A percentile compares a stretch with the other conserved stretches of the same genome.
These are phyloP conservation scores for Sylvietta virens DNA, from an alignment of 2,113 vertebrate genomes.

Conservation along the genomic window DNA sequence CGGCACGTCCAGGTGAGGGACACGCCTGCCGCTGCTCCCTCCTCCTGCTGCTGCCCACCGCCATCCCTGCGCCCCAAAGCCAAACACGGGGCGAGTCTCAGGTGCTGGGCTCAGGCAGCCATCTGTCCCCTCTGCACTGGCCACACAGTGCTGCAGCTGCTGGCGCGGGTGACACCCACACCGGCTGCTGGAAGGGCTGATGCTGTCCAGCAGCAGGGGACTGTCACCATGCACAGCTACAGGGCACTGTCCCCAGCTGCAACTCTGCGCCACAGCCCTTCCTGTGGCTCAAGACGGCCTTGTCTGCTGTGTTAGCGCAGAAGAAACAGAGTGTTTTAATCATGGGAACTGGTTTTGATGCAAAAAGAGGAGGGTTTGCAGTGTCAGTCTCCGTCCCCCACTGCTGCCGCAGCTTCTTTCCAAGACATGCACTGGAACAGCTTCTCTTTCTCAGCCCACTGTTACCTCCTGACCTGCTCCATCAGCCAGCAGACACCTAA, in stretches of 20 bases:
- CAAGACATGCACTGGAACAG: accelerated
- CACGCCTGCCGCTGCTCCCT: accelerated
- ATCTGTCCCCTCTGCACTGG: not conserved
- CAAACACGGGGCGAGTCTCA: accelerated
- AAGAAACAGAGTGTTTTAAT: not conserved
- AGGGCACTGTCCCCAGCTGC: not conserved
- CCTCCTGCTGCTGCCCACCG: not conserved
- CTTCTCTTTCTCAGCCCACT: not conserved
- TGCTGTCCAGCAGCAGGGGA: slow-evolving; percentile 27
- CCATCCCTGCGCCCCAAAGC: not conserved
- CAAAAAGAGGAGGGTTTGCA: not conserved
- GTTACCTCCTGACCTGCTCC: not conserved
- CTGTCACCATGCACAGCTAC: not conserved
- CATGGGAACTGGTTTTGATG: accelerated
- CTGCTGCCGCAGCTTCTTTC: not conserved
- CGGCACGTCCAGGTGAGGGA: slow-evolving; percentile 80
- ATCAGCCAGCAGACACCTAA: slow-evolving; percentile 38
- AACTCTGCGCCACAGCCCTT: accelerated
- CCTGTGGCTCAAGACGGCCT: accelerated
- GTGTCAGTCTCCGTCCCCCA: not conserved
- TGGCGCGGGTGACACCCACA: accelerated
- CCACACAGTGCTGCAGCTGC: accelerated
- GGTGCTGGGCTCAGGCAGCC: not conserved
- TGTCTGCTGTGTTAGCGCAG: not conserved
- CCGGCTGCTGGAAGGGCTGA: not conserved